Evolutionary conservation across 2,113 vertebrate genomes (phyloP).

Genomic region (Periophthalmodon schlosseri): DNA sequence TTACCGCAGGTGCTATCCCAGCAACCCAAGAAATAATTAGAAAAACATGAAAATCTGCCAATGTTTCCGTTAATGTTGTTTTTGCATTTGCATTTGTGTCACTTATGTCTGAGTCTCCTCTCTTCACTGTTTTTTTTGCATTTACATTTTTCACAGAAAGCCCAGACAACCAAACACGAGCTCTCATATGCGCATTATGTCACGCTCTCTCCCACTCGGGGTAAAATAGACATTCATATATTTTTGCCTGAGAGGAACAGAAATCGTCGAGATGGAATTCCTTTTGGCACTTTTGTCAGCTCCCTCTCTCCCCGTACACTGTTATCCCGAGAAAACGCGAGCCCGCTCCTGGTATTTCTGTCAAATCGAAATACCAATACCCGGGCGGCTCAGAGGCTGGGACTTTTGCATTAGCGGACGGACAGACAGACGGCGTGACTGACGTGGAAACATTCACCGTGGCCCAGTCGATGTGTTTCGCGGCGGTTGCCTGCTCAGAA

Average conservation of each 20-base stretch:
- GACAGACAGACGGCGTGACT: conserved; percentile 9
- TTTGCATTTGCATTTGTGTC: conserved; percentile 5
- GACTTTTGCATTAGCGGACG: conserved; percentile 19
- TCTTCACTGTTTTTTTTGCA: conserved; percentile 19
- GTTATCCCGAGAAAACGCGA: conserved; percentile 29
- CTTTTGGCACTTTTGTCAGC: conserved; percentile 40
- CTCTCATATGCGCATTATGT: conserved; percentile 39
- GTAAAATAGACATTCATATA: conserved; percentile 39
- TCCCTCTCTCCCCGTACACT: conserved; percentile 19
- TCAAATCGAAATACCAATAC: conserved; percentile 30
- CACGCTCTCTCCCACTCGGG: conserved; percentile 56
- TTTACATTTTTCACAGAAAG: conserved; percentile 36
- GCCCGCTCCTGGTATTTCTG: conserved; percentile 25
- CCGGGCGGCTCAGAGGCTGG: conserved; percentile 1
- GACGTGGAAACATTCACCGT: conserved; percentile 40
- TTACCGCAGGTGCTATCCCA: no score
- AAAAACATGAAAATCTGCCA: no score
- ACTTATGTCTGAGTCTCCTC: conserved; percentile 2
- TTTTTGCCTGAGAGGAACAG: conserved; percentile 39
- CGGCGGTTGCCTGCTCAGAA: conserved; percentile 44
- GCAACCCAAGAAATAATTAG: no score
- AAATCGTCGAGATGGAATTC: conserved; percentile 43
- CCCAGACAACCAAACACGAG: conserved; percentile 45
- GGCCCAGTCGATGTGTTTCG: conserved; percentile 37
- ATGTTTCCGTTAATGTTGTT: conserved; percentile 9